Evolutionary conservation across 2,888 invertebrate genomes (phyloP).

Genomic region (Ceratothoa steindachneri): DNA sequence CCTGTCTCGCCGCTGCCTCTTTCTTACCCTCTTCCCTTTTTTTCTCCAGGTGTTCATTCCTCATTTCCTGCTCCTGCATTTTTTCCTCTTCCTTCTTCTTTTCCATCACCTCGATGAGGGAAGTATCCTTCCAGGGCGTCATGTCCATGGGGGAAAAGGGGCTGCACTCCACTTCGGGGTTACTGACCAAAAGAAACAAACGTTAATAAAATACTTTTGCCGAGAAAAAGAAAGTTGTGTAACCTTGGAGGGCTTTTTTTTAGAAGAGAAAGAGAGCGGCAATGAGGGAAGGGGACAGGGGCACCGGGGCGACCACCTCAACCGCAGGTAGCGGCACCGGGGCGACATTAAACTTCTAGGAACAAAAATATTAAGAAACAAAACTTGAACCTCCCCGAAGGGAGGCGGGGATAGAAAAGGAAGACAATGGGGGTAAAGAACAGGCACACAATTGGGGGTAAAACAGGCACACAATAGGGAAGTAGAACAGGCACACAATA

Average conservation of each 20-base stretch:
- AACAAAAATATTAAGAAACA: too few relatives aligned
- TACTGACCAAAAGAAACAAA: slow-evolving; percentile 20
- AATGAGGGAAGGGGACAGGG: background rate
- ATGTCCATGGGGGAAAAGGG: slow-evolving; percentile 21
- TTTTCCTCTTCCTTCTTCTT: slow-evolving; percentile 4
- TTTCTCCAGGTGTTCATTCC: background rate
- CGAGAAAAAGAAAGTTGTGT: background rate
- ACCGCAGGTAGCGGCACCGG: background rate
- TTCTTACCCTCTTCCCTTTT: background rate
- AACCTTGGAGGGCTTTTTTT: background rate
- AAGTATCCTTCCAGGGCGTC: slow-evolving; percentile 31
- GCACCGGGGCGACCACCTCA: background rate
- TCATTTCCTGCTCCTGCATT: background rate
- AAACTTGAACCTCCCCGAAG: too few relatives aligned
- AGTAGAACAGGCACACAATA: too few relatives aligned
- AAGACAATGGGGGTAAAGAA: too few relatives aligned
- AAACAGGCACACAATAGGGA: too few relatives aligned
- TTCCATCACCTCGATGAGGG: slow-evolving; percentile 42
- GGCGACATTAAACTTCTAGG: background rate
- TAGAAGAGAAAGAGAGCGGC: background rate
- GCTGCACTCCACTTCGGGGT: slow-evolving; percentile 31
- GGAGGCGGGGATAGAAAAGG: too few relatives aligned
- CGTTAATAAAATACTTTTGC: background rate
- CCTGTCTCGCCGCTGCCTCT: background rate
- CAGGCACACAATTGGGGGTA: too few relatives aligned